Percentiles rank a stretch among this genome's conserved stretches.
Conservation (phyloP, 2,888 invertebrate species). For the Diarsia rubi region DNA sequence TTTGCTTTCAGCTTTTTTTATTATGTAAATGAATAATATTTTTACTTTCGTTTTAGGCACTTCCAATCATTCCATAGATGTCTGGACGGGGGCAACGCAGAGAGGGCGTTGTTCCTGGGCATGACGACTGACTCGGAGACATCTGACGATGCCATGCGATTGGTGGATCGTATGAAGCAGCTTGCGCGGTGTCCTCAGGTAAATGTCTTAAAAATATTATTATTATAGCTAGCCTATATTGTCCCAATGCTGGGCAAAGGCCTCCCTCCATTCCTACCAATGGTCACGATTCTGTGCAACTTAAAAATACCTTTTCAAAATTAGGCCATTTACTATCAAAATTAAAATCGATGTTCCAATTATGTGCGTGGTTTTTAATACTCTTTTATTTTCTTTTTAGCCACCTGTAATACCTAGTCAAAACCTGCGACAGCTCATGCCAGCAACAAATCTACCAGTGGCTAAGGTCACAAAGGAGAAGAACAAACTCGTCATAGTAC, state of each 20-base stretch:
- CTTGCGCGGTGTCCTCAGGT: conserved; percentile 86
- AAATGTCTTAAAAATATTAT: conserved; percentile 51
- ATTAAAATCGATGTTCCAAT: background rate
- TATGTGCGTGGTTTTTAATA: background rate
- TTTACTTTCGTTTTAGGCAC: conserved; percentile 76
- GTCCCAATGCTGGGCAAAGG: too few species aligned
- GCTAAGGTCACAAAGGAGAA: conserved; percentile 96
- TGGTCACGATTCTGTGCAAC: too few species aligned
- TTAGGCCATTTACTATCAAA: background rate
- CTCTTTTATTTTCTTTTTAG: conserved; percentile 72
- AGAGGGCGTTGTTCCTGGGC: conserved; percentile 83
- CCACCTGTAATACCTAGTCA: conserved; percentile 92
- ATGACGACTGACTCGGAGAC: conserved; percentile 87
- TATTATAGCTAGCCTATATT: too few species aligned
- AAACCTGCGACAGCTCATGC: conserved; percentile 93
- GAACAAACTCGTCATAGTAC: conserved; percentile 95
- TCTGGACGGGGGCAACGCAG: conserved; percentile 80
- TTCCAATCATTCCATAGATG: conserved; percentile 85
- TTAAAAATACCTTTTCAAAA: background rate
- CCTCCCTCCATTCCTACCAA: too few species aligned
- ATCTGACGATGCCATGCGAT: conserved; percentile 87
- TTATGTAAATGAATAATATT: background rate
- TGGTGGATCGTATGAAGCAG: conserved; percentile 88
- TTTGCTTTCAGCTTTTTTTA: too few species aligned
- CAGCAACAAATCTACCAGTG: conserved; percentile 91